Evolutionary conservation across 2,797 vertebrate species (phyloP), one percentile per base, ranked within the genome.

Genomic region (Thalassophryne amazonica): DNA sequence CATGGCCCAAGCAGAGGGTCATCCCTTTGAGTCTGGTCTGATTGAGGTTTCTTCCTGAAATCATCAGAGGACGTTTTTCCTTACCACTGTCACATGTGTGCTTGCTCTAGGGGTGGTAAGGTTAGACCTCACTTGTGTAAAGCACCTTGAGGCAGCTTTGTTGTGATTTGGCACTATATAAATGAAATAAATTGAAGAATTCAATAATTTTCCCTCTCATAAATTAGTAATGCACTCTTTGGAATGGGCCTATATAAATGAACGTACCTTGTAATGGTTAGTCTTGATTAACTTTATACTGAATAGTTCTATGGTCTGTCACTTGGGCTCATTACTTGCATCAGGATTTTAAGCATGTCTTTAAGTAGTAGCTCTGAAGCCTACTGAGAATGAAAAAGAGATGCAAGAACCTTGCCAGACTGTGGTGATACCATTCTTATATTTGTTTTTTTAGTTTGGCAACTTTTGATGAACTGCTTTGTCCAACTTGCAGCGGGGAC

Each of bases 371-470:
- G 21, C 28, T 49, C 46, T 65, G 29, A 67, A 69, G 47, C 34
- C 59, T 28, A 71, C 22, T 20, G 62, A 73, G 51, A 67, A 80
- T 72, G 69, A 60, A 76, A 48, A 47, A 48, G 47, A 58, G 30
- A 42, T 66, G 59, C 32, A 73, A 45, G 59, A 75, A 50, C 12
- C 15, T n/a, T 0, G 5, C 21, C 31, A 34, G 66, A 56, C 54
- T 25, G 51, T 5, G 4, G 60, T 49, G 45, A 3, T 16, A 5
- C 4, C 6, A 27, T 41, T 53, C 17, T 22, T 32, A 46, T 47
- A 40, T 68, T 53, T 70, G 30, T 73, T 81, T 53, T 66, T 69
- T 52, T 55, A 39, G 73, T 83, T 68, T 55, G 57, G 69, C 54
- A 56, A 57, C 60, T 69, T 55, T 31, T 47, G 31, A 63, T 33